Base-by-base conservation (phyloP, 2,113 vertebrate genomes). In the Dryoscopus gambensis region DNA sequence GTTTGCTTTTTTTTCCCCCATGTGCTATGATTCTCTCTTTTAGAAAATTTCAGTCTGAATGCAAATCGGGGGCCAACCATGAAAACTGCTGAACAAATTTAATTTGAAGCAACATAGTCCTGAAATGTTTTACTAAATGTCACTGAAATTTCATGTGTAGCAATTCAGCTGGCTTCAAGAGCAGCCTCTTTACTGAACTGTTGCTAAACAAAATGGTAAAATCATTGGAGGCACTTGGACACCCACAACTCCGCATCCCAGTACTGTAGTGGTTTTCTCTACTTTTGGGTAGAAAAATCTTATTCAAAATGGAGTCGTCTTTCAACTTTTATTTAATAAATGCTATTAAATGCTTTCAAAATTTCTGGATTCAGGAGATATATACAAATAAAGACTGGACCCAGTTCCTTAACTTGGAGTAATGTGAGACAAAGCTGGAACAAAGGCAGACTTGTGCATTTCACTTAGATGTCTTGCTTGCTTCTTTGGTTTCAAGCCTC, bases 371-470 rank as follows among this genome's bases (percentile, higher is more conserved):
- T 65, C 1, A 1, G 35, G n/a, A 95, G 47, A 88, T 50, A 15
- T 33, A 31, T 11, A 22, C 46, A 93, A 89, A 91, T 69, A 81
- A 93, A 84, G 79, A 87, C 64, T 22, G 76, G 64, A 80, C 88
- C 60, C 18, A 50, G 42, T 87, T 57, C 52, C 65, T 90, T 70
- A 63, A 82, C 77, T 82, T 71, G 89, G 78, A 77, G 87, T 47
- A 95, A 95, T 5, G 80, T 42, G 52, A 95, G 92, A 78, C 82
- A 87, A 80, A 84, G 37, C 86, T 88, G 80, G 91, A 90, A 96
- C 52, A 95, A 96, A 97, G 92, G 93, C 92, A 92, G 77, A 71
- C 79, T 95, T 97, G 95, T 97, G 96, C 84, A 86, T 97, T 95
- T 92, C 77, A 74, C 90, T 94, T 86, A 95, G 68, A 89, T 92